Evolutionary conservation across 2,888 invertebrate genomes (phyloP).

Genomic region (Spodoptera littoralis): DNA sequence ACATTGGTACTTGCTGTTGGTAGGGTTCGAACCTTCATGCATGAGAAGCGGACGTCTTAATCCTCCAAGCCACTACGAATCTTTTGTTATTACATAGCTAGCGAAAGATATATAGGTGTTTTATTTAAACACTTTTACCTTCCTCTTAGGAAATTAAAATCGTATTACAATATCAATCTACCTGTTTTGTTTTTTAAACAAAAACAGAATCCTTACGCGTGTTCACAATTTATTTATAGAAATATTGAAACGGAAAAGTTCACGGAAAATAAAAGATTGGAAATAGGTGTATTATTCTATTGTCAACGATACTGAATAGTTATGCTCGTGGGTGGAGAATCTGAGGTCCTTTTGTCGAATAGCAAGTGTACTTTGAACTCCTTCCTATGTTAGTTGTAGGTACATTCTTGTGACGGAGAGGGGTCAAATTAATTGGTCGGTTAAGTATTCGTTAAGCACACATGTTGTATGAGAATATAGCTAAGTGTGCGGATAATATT

Average conservation of each 20-base stretch:
- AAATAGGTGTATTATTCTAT: slow-evolving; percentile 34
- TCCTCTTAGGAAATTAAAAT: too few species aligned
- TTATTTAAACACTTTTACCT: too few species aligned
- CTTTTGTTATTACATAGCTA: too few species aligned
- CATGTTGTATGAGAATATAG: slow-evolving; percentile 6
- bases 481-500: slow-evolving; percentile 7
- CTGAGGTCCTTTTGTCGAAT: slow-evolving; percentile 25
- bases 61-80: too few species aligned
- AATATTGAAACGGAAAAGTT: slow-evolving; percentile 18
- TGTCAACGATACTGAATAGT: slow-evolving; percentile 37
- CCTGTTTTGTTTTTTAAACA: not conserved
- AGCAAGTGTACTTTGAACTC: slow-evolving; percentile 16
- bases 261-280: slow-evolving; percentile 3
- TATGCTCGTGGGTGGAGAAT: slow-evolving; percentile 16
- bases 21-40: too few species aligned
- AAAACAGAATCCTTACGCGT: slow-evolving; percentile 4
- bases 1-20: too few species aligned
- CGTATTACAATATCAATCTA: too few species aligned
- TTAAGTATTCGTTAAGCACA: slow-evolving; percentile 9
- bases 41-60: too few species aligned
- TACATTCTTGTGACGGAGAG: not conserved
- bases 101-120: too few species aligned
- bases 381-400: not conserved
- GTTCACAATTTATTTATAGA: slow-evolving; percentile 7
- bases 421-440: slow-evolving; percentile 16